Percentiles rank a stretch among this genome's conserved stretches.
These are phyloP conservation scores for Zonotrichia albicollis DNA, from an alignment of 2,797 vertebrate genomes.

Conservation along the genomic window DNA sequence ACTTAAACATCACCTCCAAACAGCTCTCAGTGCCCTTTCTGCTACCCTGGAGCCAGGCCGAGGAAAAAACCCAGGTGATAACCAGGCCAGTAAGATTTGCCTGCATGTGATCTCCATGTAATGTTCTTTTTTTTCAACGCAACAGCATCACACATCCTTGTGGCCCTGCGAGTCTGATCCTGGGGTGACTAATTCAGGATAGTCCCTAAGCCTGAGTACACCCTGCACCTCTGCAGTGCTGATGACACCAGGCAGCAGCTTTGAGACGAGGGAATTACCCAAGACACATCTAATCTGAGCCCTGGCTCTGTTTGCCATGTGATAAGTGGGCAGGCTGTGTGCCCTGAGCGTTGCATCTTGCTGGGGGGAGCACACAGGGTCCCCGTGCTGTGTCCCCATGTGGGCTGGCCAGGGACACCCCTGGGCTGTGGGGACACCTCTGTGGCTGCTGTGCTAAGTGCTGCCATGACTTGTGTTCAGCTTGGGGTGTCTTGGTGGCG, in stretches of 20 bases:
- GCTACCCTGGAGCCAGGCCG: background rate
- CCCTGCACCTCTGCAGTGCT: background rate
- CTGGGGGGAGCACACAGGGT: fast-evolving
- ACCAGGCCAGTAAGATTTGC: background rate
- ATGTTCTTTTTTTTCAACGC: background rate
- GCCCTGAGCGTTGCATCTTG: background rate
- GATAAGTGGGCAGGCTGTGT: background rate
- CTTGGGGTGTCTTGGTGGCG: background rate
- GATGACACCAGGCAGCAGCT: conserved; percentile 35
- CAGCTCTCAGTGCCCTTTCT: background rate
- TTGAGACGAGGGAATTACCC: conserved; percentile 44
- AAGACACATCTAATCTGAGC: background rate
- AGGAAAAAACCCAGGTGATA: background rate
- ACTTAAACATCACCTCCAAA: background rate
- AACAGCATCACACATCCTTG: background rate
- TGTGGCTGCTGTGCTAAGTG: background rate
- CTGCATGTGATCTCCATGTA: background rate
- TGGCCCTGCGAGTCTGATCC: background rate
- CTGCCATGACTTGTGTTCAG: fast-evolving
- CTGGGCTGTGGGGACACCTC: fast-evolving
- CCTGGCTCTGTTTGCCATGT: background rate
- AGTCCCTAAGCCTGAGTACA: conserved; percentile 26
- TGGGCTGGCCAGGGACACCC: background rate
- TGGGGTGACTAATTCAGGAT: conserved; percentile 34
- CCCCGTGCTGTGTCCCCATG: fast-evolving